These are phyloP conservation scores for Drosophila prostipennis DNA, from an alignment of 2,888 invertebrate species.

Conservation along the genomic window DNA sequence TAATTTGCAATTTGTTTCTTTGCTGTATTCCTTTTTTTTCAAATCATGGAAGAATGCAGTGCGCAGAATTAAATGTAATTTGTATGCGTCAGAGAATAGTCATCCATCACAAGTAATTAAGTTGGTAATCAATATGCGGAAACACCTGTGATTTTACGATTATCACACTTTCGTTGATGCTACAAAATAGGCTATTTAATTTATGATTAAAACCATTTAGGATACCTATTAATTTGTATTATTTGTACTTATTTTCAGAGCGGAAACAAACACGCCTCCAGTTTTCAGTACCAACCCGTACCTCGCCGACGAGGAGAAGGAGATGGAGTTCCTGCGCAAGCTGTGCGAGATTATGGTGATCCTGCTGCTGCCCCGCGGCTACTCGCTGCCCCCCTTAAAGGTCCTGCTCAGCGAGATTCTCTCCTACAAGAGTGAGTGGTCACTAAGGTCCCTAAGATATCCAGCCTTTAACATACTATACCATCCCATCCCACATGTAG, in stretches of 20 bases:
- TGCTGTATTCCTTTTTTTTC: slow-evolving; percentile 1
- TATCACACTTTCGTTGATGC: neutral
- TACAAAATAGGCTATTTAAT: neutral
- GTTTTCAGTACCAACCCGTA: slow-evolving; percentile 91
- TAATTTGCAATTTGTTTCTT: neutral
- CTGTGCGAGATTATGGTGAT: slow-evolving; percentile 93
- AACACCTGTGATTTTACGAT: neutral
- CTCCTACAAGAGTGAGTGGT: slow-evolving; percentile 90
- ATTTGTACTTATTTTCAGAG: slow-evolving; percentile 82
- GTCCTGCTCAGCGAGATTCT: slow-evolving; percentile 93
- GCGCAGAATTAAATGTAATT: slow-evolving; percentile 14
- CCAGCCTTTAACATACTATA: neutral
- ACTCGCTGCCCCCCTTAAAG: slow-evolving; percentile 91
- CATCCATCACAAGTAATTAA: slow-evolving; percentile 1
- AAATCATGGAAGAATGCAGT: slow-evolving; percentile 1
- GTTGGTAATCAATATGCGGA: slow-evolving; percentile 9
- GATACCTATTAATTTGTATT: neutral
- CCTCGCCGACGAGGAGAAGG: slow-evolving; percentile 89
- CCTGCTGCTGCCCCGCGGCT: slow-evolving; percentile 92
- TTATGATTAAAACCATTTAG: no score
- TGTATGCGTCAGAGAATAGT: slow-evolving; percentile 9
- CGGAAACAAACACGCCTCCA: slow-evolving; percentile 87
- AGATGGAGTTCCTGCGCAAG: slow-evolving; percentile 92
- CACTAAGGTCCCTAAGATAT: neutral
- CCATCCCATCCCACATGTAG: slow-evolving; percentile 50